These are phyloP conservation scores for Graptemys geographica DNA, from an alignment of 2,797 vertebrate species.

Conservation along the genomic window DNA sequence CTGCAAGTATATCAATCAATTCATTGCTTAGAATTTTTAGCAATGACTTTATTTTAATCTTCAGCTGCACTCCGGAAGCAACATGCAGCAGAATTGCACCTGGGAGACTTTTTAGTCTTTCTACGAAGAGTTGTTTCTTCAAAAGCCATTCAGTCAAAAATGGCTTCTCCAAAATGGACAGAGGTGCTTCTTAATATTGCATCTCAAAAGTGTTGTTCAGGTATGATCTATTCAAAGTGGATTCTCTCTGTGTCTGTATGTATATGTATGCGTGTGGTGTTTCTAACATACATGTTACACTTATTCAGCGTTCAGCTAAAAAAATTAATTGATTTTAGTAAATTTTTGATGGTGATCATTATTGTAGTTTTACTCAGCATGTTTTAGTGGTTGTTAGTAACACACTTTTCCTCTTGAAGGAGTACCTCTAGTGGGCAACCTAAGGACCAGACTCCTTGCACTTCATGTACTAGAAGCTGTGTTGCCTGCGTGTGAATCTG, in stretches of 20 bases:
- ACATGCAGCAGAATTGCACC: conserved; percentile 93
- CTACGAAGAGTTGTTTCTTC: conserved; percentile 96
- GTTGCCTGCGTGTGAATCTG: conserved; percentile 93
- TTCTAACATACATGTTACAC: not conserved
- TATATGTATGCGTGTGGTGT: not conserved
- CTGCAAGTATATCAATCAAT: not conserved
- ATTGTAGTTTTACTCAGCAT: not conserved
- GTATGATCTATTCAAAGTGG: conserved; percentile 72
- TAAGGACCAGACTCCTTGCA: conserved; percentile 95
- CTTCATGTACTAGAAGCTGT: conserved; percentile 97
- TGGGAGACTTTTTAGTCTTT: conserved; percentile 98
- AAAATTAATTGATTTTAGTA: not conserved
- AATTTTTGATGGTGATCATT: not conserved
- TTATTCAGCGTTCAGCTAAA: fast-evolving
- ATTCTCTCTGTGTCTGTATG: fast-evolving
- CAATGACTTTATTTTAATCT: conserved; percentile 36
- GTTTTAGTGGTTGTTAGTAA: not conserved
- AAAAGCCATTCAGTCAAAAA: conserved; percentile 98
- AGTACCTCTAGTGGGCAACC: conserved; percentile 94
- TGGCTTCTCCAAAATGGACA: conserved; percentile 99
- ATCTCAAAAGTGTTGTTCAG: conserved; percentile 97
- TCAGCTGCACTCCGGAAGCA: conserved; percentile 92
- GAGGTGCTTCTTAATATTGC: conserved; percentile 98
- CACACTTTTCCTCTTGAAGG: conserved; percentile 78
- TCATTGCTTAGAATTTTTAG: not conserved